Percentiles rank a stretch among this genome's conserved stretches.
Conservation (phyloP, 2,888 invertebrate species). For the Opisthograptis luteolata region DNA sequence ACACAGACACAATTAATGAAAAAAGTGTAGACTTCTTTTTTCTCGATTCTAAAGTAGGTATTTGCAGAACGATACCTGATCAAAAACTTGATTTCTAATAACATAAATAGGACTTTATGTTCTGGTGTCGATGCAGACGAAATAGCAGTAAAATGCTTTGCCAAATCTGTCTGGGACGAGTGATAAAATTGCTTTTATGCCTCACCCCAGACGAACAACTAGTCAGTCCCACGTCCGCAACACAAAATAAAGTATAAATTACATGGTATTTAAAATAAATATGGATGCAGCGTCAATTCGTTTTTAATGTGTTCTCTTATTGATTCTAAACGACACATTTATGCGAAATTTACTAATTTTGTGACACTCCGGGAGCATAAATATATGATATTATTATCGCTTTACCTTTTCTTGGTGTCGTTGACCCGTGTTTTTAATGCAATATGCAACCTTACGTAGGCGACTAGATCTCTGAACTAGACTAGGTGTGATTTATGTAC, state of each 20-base stretch:
- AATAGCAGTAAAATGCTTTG: slow-evolving; percentile 26
- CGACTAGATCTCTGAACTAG: background rate
- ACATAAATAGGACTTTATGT: slow-evolving; percentile 9
- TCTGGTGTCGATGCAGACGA: slow-evolving; percentile 17
- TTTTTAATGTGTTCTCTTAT: slow-evolving; percentile 35
- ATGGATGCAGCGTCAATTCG: slow-evolving; percentile 14
- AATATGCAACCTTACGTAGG: background rate
- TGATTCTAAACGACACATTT: slow-evolving; percentile 38
- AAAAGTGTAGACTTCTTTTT: no score
- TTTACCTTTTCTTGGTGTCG: slow-evolving; percentile 1
- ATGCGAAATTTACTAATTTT: slow-evolving; percentile 37
- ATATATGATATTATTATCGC: slow-evolving; percentile 22
- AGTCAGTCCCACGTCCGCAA: slow-evolving; percentile 7
- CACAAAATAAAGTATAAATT: slow-evolving; percentile 11
- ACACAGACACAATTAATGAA: slow-evolving; percentile 11
- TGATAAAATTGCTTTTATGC: slow-evolving; percentile 9
- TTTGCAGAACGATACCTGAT: background rate
- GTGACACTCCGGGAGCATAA: slow-evolving; percentile 32
- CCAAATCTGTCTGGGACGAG: no score
- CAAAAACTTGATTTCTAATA: slow-evolving; percentile 14
- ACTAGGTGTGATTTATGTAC: slow-evolving; percentile 12
- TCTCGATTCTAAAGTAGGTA: background rate
- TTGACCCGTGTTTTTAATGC: slow-evolving; percentile 11
- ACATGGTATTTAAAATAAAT: slow-evolving; percentile 26
- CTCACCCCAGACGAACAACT: slow-evolving; percentile 10